These are phyloP conservation scores for Rotaria socialis DNA, from an alignment of 2,888 invertebrate genomes.

Conservation along the genomic window DNA sequence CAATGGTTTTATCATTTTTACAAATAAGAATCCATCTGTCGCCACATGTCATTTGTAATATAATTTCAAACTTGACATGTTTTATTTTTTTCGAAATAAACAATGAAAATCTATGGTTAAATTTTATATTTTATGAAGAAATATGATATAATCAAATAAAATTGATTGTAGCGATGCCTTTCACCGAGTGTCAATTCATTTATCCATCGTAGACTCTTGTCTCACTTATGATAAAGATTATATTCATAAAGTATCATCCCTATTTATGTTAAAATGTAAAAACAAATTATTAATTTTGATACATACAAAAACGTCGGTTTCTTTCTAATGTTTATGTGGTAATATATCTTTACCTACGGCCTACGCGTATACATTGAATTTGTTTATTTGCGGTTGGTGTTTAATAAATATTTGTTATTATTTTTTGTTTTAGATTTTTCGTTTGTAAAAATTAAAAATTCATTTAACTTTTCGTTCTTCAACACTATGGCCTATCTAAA, in stretches of 20 bases:
- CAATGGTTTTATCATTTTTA: neutral
- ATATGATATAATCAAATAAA: neutral
- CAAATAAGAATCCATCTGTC: conserved; percentile 38
- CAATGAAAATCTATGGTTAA: neutral
- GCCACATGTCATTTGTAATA: conserved; percentile 34
- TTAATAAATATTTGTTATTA: neutral
- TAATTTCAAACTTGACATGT: neutral
- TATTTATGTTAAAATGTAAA: neutral
- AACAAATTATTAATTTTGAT: neutral
- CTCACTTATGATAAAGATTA: conserved; percentile 1
- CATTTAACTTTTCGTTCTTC: neutral
- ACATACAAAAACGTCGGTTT: no score
- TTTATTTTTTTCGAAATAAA: neutral
- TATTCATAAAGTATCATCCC: neutral
- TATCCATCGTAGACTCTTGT: conserved; percentile 6
- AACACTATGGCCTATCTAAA: neutral
- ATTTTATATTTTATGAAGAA: neutral
- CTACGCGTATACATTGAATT: neutral
- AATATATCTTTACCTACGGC: neutral
- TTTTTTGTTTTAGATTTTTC: neutral
- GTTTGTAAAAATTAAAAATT: neutral
- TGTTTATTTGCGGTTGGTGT: conserved; percentile 1
- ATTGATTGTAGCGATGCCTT: neutral
- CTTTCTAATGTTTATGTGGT: neutral
- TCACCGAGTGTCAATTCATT: conserved; percentile 34